Evolutionary conservation across 2,113 vertebrate species (phyloP), one percentile per base, ranked within the genome.

Genomic region (Macroglossus sobrinus): DNA sequence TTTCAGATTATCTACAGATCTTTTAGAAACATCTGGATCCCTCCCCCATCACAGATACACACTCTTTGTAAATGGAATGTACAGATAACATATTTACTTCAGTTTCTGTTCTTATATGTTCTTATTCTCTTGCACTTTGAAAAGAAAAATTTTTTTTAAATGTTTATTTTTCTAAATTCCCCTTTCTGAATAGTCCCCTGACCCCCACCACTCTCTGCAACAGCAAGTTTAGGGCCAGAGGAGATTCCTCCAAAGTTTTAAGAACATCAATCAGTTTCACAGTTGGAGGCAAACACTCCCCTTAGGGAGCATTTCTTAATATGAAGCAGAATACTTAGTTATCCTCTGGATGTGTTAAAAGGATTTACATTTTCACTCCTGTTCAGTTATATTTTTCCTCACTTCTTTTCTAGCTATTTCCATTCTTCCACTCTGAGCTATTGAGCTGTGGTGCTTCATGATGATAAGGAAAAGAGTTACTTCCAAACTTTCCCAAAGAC

Each of bases 211-310:
- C 28, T 63, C 59, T 55, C 40, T 80, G 18, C 66, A 50, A 71
- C 18, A 87, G 30, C 76, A 97, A 59, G 19, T 9, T 75, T 28
- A 68, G 30, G 11, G 24, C 24, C 40, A 66, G 59, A 61, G 76
- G 35, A 79, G 50, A 76, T 91, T 80, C 68, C 81, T 47, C 74
- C 35, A 9, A 26, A 19, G 84, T 35, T 97, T 95, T 75, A 80
- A 89, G 14, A 94, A 75, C 68, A 95, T 90, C 47, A 94, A 40
- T 95, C 75, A 59, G 21, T 35, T 95, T 95, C 92, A 95, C n/a
- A 87, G 90, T 61, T 85, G 95, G 84, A 92, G 47, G n/a, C 30
- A 95, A 96, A 91, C 38, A 47, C 71, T 81, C 89, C 53, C 43
- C 68, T 50, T 35, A 21, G 78, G 66, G 53, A 95, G 30, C 22